Evolutionary conservation across 2,113 vertebrate species (phyloP), one percentile per base, ranked within the genome.

Genomic region (Hypomesus transpacificus): DNA sequence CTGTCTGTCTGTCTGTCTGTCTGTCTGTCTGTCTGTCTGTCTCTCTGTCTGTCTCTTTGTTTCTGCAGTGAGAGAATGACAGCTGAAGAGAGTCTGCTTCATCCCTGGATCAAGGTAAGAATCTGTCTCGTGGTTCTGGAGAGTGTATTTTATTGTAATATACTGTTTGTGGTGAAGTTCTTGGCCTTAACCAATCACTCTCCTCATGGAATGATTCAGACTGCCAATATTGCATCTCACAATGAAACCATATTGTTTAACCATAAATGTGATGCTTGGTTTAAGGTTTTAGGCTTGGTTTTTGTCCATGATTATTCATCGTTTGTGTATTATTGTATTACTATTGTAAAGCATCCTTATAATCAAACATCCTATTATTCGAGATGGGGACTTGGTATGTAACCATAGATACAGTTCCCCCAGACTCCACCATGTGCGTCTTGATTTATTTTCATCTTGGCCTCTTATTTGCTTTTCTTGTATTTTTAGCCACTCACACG

Each of bases 71-170:
- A 82, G 0, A 86, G 92, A 70, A 87, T 93, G 91, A 93, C 88
- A 0, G 91, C 93, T 0, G 75, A 90, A 0, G 86, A 92, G 34
- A 83, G 91, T 82, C 90, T 93, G 22, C 28, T 78, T 20, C 91
- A 94, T 53, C 89, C 92, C 0, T 93, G 93, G 94, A 93, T 95
- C 74, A 94, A 93, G 92, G 94, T 94, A 16, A 73, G 20, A 58
- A 4, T 39, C 3, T 18, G 28, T 34, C 24, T 18, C 54, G 4
- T 56, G n/a, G 16, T 18, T 17, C 54, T 18, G 17, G 3, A 56
- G n/a, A 14, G 18, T 14, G 7, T 56, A 54, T 18, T 18, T 20
- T 18, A 7, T 17, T 8, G n/a, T 9, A 39, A 28, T 68, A 14
- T 17, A 6, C 16, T 64, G 16, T 18, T 56, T 56, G 18, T 14